phyloP scores from a whole-genome alignment of 2,888 invertebrate species.

The Drosophila nigritarsus region DNA sequence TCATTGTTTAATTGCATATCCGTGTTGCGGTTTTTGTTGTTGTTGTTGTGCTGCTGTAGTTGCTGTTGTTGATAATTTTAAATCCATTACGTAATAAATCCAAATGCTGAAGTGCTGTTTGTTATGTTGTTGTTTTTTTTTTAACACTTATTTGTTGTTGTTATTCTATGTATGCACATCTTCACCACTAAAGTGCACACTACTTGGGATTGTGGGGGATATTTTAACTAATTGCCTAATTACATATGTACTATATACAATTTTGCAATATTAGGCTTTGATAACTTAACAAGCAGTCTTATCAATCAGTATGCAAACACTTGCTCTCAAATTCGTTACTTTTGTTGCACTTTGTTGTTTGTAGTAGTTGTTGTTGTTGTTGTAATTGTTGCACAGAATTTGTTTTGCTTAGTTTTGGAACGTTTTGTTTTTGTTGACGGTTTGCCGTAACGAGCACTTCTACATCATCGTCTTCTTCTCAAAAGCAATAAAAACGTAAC shows the following conservation, averaged over 20 bases:
- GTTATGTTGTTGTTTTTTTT: conserved; percentile 24
- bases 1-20: conserved; percentile 70
- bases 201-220: conserved; percentile 5
- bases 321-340: conserved; percentile 29
- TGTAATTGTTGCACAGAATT: conserved; percentile 35
- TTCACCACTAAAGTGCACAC: conserved; percentile 43
- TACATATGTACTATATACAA: conserved; percentile 11
- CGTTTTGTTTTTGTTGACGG: conserved; percentile 25
- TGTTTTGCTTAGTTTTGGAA: conserved; percentile 34
- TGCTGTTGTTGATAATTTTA: conserved; percentile 64
- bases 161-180: conserved; percentile 27
- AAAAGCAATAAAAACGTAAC: conserved; percentile 68
- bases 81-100: conserved; percentile 78
- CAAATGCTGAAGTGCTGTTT: conserved; percentile 48
- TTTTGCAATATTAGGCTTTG: conserved; percentile 19
- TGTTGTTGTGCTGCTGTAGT: conserved; percentile 36
- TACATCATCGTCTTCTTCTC: conserved; percentile 40
- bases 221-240: conserved; percentile 55
- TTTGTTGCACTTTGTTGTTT: conserved; percentile 53
- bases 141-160: conserved; percentile 39
- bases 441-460: conserved; percentile 31
- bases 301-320: conserved; percentile 35
- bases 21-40: conserved; percentile 42
- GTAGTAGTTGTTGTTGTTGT: conserved; percentile 28
- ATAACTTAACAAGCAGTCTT: conserved; percentile 46